Base-by-base conservation (phyloP, 2,888 invertebrate genomes). In the Leuctra nigra region DNA sequence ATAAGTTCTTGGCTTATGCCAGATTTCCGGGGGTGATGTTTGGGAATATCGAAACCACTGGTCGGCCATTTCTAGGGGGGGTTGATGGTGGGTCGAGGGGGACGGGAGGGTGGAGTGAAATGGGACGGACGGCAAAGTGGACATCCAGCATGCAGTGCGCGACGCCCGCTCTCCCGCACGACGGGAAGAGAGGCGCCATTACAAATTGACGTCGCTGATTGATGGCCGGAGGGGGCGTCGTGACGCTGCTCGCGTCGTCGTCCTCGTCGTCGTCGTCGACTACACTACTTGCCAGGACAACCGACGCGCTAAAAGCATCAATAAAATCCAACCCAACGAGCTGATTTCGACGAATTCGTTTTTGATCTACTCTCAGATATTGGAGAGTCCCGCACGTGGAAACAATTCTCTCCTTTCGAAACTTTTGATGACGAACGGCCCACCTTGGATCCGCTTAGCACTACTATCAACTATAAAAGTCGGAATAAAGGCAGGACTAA, bases 191-290 rank as follows among this genome's bases (percentile, higher is more conserved):
- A 72, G 70, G 72, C 72, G 72, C 74, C 75, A 74, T 75, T 75
- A 75, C 73, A 73, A 73, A 73, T 73, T 75, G 76, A 75, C 75
- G 75, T 74, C 70, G 69, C 73, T 76, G 75, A 75, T 75, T 74
- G 75, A 75, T 75, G 74, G 72, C 68, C 67, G 44, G 54, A 52
- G 58, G 61, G 61, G 58, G 54, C 52, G 48, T 38, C 18, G 41
- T 24, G 33, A 33, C 36, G 39, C 22, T 24, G 24, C 54, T 4
- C 20, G 39, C 41, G 48, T 24, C 48, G 33, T 33, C n/a, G 47
- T n/a, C 24, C n/a, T 25, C 38, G 14, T 4, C 11, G 22, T 4
- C 44, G 44, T 44, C 41, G 41, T 41, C 16, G 3, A 16, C 41
- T 44, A 44, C 23, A 44, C 44, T 44, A 2, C 3, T 44, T 13